Evolutionary conservation across 2,113 vertebrate genomes (phyloP), one percentile per base, ranked within the genome.

Genomic region (Hippopotamus amphibius): DNA sequence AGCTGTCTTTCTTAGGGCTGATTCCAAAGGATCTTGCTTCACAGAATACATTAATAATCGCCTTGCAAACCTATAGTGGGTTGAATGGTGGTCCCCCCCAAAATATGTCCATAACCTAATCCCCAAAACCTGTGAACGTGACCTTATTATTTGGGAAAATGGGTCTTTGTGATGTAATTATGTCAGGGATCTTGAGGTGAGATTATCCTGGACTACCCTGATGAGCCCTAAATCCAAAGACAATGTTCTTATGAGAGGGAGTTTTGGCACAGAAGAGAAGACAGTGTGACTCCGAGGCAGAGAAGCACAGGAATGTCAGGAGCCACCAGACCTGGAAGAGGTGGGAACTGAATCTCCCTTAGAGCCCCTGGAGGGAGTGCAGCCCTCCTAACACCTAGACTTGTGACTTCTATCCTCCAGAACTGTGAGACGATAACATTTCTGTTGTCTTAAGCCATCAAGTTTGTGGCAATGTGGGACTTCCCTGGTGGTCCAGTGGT

Each of bases 351-450:
- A 89, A 57, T 48, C 50, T 41, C 33, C 17, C 59, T 37, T 33
- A 19, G 4, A 5, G 28, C 9, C 14, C n/a, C 4, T 8, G 7
- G 19, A 55, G 14, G n/a, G n/a, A 43, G 2, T 37, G 16, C 0
- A 4, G n/a, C 19, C 26, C n/a, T 28, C 21, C 46, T 7, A 22
- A 43, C 3, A 46, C 37, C 17, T 16, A 33, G 15, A 61, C 76
- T 76, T 50, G 15, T 68, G 33, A 50, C 10, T 14, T 77, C 81
- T 63, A 26, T 61, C n/a, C 21, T 83, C 57, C 57, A 46, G 30
- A 41, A 80, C 53, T 15, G 2, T 17, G 19, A 68, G 16, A 55
- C 15, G 72, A 68, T 33, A 68, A 46, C 33, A 53, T 66, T 83
- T 79, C 53, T 63, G 5, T 90, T 63, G 2, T 93, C 79, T 68